Evolutionary conservation across 2,113 vertebrate genomes (phyloP), one percentile per base, ranked within the genome.

Genomic region (Oxygymnocypris stewartii): DNA sequence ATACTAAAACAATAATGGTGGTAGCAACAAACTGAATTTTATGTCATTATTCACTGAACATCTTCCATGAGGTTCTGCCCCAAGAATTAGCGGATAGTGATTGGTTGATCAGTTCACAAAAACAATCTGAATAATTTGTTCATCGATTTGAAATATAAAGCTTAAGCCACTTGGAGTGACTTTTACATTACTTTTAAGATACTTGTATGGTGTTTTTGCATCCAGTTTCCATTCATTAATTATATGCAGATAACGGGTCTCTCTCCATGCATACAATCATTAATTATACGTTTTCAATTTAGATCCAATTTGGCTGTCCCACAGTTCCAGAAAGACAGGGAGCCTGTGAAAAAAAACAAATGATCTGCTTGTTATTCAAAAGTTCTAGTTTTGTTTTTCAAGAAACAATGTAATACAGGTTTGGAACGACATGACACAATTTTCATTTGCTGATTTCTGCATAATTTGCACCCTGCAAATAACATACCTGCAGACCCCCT

Each of bases 291-390:
- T 54, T 54, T 54, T 90, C 89, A 87, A 91, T 93, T 93, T 90
- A 88, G 88, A 88, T 89, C 84, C 85, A 90, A 90, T 92, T 91
- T 87, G 65, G 76, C 85, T 80, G 51, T 85, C 61, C 89, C 75
- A 85, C 86, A 86, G 79, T 80, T 63, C 61, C 9, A 85, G 85
- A 88, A n/a, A 51, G 89, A 85, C 83, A 31, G 49, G 47, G 65
- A 73, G 73, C 44, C 28, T 59, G 76, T 54, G 51, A 54, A 54
- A 59, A 20, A 57, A 54, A 59, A 59, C 3, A 23, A 59, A 74
- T 35, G 28, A 69, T 1, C 16, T 42, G 37, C 20, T 74, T 42
- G 40, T n/a, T 74, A 74, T 44, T 74, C 1, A 74, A 44, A 74
- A 23, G 4, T 73, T 74, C 10, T 42, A 74, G 3, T 65, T 65